These are phyloP conservation scores for Drosophila lacteicornis DNA, from an alignment of 1,140 invertebrate genomes.

Conservation along the genomic window DNA sequence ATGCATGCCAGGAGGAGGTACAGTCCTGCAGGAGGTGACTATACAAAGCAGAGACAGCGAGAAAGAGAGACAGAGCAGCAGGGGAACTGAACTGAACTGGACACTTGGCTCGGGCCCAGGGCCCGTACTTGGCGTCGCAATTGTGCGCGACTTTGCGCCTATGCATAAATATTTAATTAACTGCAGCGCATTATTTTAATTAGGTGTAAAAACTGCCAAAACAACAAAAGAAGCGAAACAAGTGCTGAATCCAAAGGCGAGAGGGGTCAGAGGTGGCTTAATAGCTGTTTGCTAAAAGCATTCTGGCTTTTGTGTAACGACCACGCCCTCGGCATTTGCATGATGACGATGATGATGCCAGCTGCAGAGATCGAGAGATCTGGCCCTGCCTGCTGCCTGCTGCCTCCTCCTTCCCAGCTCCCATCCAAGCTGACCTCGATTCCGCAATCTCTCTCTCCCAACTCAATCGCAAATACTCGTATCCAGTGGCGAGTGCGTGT, in stretches of 20 bases:
- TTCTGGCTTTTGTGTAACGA: slow-evolving; percentile 24
- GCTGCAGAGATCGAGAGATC: slow-evolving; percentile 16
- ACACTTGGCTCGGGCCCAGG: slow-evolving; percentile 34
- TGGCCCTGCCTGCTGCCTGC: background rate
- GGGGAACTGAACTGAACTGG: background rate
- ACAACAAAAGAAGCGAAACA: slow-evolving; percentile 23
- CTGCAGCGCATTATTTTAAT: slow-evolving; percentile 85
- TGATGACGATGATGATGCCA: slow-evolving; percentile 7
- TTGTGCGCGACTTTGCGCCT: slow-evolving; percentile 64
- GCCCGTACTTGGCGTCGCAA: slow-evolving; percentile 19
- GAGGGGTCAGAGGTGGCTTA: slow-evolving; percentile 27
- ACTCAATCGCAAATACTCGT: slow-evolving; percentile 53
- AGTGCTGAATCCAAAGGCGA: too few relatives aligned
- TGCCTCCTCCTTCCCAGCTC: background rate
- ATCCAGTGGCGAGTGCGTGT: slow-evolving; percentile 30
- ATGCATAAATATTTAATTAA: slow-evolving; percentile 85
- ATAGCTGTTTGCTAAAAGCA: slow-evolving; percentile 51
- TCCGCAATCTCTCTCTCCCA: slow-evolving; percentile 50
- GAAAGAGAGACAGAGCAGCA: slow-evolving; percentile 1
- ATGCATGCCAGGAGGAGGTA: slow-evolving; percentile 3
- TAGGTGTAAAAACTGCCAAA: slow-evolving; percentile 76
- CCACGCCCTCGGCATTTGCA: slow-evolving; percentile 25
- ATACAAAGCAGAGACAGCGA: background rate
- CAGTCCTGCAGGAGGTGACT: slow-evolving; percentile 1
- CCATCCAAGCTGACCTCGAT: slow-evolving; percentile 70